Percentiles rank a stretch among this genome's conserved stretches.
Conservation (phyloP, 2,113 vertebrate genomes). For the Coptodon bakossiorum region DNA sequence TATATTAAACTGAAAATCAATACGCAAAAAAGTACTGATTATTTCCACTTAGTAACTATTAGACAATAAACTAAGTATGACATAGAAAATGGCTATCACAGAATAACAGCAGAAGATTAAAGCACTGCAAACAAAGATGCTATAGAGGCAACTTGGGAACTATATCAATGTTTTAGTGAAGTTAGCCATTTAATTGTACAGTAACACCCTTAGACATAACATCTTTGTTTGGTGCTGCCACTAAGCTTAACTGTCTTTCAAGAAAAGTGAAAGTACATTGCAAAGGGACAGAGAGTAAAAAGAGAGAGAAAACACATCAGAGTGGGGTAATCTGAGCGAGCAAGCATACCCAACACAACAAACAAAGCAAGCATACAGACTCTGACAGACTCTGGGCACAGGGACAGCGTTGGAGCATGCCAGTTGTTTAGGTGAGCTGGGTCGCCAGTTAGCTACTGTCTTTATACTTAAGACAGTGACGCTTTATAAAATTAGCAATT, state of each 20-base stretch:
- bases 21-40: neutral
- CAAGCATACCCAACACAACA: conserved; percentile 41
- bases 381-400: conserved; percentile 38
- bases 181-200: neutral
- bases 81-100: neutral
- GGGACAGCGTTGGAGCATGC: conserved; percentile 41
- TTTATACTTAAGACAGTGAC: neutral
- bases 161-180: neutral
- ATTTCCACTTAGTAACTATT: neutral
- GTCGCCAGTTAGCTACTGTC: conserved; percentile 12
- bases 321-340: neutral
- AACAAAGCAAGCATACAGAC: conserved; percentile 50
- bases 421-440: conserved; percentile 33
- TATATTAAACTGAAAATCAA: neutral
- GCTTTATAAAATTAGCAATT: neutral
- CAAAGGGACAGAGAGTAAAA: conserved; percentile 9
- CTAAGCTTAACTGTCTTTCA: conserved; percentile 14
- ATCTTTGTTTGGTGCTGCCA: conserved; percentile 48
- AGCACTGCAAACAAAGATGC: conserved; percentile 28
- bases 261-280: neutral
- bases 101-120: neutral
- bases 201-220: neutral
- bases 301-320: neutral
- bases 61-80: neutral
- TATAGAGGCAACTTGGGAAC: neutral